phyloP scores from a whole-genome alignment of 2,888 invertebrate genomes.

The Eutolmus rufibarbis region DNA sequence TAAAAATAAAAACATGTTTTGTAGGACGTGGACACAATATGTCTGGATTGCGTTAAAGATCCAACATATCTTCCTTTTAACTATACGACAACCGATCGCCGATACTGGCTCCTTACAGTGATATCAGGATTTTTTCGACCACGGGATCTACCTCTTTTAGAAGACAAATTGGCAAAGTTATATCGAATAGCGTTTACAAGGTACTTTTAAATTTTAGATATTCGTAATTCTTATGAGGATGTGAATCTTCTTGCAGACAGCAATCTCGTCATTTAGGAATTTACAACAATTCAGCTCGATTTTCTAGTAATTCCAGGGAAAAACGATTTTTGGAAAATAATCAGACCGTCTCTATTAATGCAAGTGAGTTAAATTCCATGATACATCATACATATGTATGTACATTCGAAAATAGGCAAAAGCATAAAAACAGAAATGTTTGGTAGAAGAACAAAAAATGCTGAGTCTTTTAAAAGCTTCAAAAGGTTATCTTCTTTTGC shows the following conservation, averaged over 20 bases:
- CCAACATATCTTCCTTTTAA: conserved; percentile 55
- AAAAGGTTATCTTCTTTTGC: too few relatives aligned
- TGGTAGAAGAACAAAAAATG: too few relatives aligned
- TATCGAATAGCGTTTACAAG: conserved; percentile 84
- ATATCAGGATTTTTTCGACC: conserved; percentile 66
- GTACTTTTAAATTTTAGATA: conserved; percentile 60
- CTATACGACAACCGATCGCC: conserved; percentile 66
- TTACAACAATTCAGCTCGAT: background rate
- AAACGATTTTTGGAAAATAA: background rate
- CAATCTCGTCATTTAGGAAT: conserved; percentile 83
- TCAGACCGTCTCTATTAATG: background rate
- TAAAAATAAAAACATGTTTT: background rate
- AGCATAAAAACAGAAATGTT: background rate
- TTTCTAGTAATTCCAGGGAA: background rate
- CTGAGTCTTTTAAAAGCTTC: too few relatives aligned
- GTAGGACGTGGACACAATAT: conserved; percentile 52
- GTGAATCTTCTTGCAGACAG: conserved; percentile 66
- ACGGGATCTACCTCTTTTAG: conserved; percentile 71
- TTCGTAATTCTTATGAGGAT: background rate
- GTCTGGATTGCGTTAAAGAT: conserved; percentile 53
- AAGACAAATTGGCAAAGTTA: conserved; percentile 76
- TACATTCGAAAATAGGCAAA: background rate
- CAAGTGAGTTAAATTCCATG: background rate
- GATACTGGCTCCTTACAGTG: conserved; percentile 85
- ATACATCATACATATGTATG: too few relatives aligned